A percentile compares a stretch with the other conserved stretches of the same genome.
phyloP scores from a whole-genome alignment of 2,888 invertebrate species.

The Furcula furcula region DNA sequence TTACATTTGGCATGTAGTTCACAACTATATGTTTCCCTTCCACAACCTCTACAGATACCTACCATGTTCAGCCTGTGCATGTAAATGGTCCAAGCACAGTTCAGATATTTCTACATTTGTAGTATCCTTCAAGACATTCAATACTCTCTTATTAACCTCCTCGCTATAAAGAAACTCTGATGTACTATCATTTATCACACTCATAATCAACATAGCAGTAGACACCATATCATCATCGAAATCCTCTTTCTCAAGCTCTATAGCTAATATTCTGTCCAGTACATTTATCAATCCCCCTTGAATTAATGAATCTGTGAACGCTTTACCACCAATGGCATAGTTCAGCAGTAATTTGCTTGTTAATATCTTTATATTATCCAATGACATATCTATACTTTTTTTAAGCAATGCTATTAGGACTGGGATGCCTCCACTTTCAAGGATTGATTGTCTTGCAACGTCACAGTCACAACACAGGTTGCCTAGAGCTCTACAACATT shows the following conservation, averaged over 20 bases:
- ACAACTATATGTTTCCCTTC: no score
- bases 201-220: constrained; percentile 82
- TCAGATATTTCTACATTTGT: constrained; percentile 87
- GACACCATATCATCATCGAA: constrained; percentile 80
- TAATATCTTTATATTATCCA: constrained; percentile 82
- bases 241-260: constrained; percentile 70
- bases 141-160: constrained; percentile 80
- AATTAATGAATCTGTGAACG: constrained; percentile 83
- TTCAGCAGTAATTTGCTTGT: constrained; percentile 90
- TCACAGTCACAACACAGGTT: constrained; percentile 95
- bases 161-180: constrained; percentile 81
- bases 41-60: no score
- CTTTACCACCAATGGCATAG: constrained; percentile 88
- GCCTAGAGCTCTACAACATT: constrained; percentile 91
- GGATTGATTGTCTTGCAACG: constrained; percentile 81
- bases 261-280: constrained; percentile 74
- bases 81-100: constrained; percentile 88
- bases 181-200: constrained; percentile 83
- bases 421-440: constrained; percentile 71
- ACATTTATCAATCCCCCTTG: constrained; percentile 78
- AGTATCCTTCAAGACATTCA: constrained; percentile 84
- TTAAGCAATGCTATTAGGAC: constrained; percentile 65
- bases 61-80: constrained; percentile 90
- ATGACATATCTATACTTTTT: constrained; percentile 45
- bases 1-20: no score